phyloP scores from a whole-genome alignment of 2,113 vertebrate genomes.

The Stegastes partitus region DNA sequence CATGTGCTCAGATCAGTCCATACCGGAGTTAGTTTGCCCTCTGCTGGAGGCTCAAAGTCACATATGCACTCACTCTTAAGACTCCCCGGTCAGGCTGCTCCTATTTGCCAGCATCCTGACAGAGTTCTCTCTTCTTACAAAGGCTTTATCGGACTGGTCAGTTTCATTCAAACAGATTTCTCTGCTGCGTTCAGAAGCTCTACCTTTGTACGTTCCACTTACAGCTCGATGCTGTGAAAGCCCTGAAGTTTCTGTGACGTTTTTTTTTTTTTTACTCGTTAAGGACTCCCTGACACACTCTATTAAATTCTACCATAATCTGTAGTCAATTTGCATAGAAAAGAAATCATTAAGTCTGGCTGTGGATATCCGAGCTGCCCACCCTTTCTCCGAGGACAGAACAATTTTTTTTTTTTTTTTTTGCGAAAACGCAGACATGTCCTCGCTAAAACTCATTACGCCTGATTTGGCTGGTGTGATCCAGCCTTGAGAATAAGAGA shows the following conservation, averaged over 20 bases:
- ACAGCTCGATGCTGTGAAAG: slow-evolving; percentile 11
- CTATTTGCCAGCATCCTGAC: neutral
- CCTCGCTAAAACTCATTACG: slow-evolving; percentile 52
- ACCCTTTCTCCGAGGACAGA: slow-evolving; percentile 48
- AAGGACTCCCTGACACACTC: slow-evolving; percentile 29
- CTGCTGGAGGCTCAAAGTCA: slow-evolving; percentile 69
- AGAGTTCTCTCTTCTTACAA: slow-evolving; percentile 9
- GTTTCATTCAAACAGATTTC: slow-evolving; percentile 17
- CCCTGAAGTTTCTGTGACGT: slow-evolving; percentile 52
- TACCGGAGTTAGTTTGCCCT: slow-evolving; percentile 74
- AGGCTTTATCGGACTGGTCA: slow-evolving; percentile 1
- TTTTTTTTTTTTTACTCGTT: slow-evolving; percentile 47
- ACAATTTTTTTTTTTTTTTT: no score
- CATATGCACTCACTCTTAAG: slow-evolving; percentile 20
- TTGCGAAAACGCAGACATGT: slow-evolving; percentile 43
- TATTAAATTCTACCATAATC: slow-evolving; percentile 65
- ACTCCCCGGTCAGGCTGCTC: slow-evolving; percentile 3
- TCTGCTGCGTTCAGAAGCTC: slow-evolving; percentile 6
- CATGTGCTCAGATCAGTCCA: neutral
- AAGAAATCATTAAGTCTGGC: slow-evolving; percentile 61
- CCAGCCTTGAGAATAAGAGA: slow-evolving; percentile 28
- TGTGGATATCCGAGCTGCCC: slow-evolving; percentile 44
- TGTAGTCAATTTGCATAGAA: slow-evolving; percentile 70
- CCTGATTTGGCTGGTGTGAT: slow-evolving; percentile 46
- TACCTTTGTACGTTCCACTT: neutral